A percentile compares a stretch with the other conserved stretches of the same genome.
Conservation (phyloP, 2,113 vertebrate genomes). For the Octodon degus region DNA sequence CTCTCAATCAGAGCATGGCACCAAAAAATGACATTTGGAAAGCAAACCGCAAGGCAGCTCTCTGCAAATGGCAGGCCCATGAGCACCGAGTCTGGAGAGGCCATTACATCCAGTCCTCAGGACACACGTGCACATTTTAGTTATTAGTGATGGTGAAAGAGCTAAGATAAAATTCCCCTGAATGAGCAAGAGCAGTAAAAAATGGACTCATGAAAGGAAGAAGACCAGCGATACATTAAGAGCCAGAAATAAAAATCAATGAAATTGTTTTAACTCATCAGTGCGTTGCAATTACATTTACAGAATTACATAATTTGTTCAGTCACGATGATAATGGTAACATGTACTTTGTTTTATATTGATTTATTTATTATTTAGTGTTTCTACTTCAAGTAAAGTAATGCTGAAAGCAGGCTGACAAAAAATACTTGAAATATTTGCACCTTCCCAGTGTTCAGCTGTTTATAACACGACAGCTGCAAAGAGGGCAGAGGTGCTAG, state of each 20-base stretch:
- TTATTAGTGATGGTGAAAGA: constrained; percentile 61
- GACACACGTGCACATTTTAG: constrained; percentile 37
- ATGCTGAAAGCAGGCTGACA: background rate
- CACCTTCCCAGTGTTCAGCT: background rate
- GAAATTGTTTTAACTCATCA: constrained; percentile 58
- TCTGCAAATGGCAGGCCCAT: constrained; percentile 10
- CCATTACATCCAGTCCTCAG: background rate
- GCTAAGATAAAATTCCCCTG: constrained; percentile 24
- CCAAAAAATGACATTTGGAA: constrained; percentile 66
- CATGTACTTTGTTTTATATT: background rate
- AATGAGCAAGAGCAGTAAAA: constrained; percentile 54
- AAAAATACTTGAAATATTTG: constrained; percentile 5
- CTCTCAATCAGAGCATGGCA: constrained; percentile 62
- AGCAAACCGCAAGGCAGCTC: constrained; percentile 43
- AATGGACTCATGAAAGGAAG: constrained; percentile 68
- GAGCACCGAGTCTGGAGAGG: background rate
- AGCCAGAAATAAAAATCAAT: constrained; percentile 71
- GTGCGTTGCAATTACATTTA: constrained; percentile 38
- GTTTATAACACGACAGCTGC: constrained; percentile 32
- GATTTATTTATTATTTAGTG: constrained; percentile 36
- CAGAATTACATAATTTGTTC: constrained; percentile 9
- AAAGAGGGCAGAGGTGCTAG: background rate
- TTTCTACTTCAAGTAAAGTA: constrained; percentile 15
- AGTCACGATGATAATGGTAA: background rate
- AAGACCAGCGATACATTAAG: constrained; percentile 39